A percentile compares a stretch with the other conserved stretches of the same genome.
These are phyloP conservation scores for Xiphias gladius DNA, from an alignment of 2,113 vertebrate genomes.

Conservation along the genomic window DNA sequence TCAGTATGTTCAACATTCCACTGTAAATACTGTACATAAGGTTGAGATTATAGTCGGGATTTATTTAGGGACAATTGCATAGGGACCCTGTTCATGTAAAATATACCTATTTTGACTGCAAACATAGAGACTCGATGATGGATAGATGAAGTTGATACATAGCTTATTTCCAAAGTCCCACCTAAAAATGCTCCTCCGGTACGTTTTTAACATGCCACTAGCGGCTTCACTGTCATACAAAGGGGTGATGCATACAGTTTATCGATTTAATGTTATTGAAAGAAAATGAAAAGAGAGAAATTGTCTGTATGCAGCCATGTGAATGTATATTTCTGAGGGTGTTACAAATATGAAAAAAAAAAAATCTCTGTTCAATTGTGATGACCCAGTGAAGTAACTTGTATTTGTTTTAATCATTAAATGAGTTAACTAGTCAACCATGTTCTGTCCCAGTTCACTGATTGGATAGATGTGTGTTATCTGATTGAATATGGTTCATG, in stretches of 20 bases:
- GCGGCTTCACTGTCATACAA: constrained; percentile 70
- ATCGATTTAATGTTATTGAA: constrained; percentile 73
- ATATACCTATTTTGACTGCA: constrained; percentile 76
- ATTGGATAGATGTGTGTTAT: constrained; percentile 64
- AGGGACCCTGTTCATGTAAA: constrained; percentile 72
- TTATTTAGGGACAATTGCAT: constrained; percentile 72
- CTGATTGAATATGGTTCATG: constrained; percentile 47
- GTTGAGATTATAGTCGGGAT: constrained; percentile 77
- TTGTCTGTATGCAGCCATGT: constrained; percentile 82
- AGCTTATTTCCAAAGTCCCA: constrained; percentile 76
- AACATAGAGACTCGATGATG: constrained; percentile 65
- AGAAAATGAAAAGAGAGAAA: constrained; percentile 71
- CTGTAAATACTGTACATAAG: constrained; percentile 86
- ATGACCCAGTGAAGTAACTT: constrained; percentile 87
- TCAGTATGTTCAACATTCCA: constrained; percentile 80
- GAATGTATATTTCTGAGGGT: constrained; percentile 87
- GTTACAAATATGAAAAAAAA: constrained; percentile 79
- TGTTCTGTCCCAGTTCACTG: constrained; percentile 74
- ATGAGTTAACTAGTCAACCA: constrained; percentile 84
- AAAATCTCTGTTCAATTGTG: constrained; percentile 83
- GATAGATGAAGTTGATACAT: constrained; percentile 65
- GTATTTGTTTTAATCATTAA: constrained; percentile 88
- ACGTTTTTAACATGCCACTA: constrained; percentile 73
- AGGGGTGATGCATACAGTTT: constrained; percentile 65
- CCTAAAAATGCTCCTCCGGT: constrained; percentile 65